phyloP scores from a whole-genome alignment of 2,888 invertebrate species.

The Willowsia nigromaculata region DNA sequence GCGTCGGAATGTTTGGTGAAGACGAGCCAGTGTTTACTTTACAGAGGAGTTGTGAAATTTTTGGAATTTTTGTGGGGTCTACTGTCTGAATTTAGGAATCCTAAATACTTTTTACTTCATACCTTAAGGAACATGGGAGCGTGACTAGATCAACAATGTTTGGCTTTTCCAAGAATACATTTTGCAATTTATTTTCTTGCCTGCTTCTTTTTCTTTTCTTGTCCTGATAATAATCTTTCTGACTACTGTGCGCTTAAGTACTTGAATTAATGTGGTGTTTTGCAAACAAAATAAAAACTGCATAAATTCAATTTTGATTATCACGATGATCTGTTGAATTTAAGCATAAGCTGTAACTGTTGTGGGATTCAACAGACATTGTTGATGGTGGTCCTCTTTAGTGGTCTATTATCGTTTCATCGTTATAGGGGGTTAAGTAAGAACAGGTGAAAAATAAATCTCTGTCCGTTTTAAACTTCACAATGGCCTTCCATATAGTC shows the following conservation, averaged over 20 bases:
- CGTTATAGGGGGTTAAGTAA: neutral
- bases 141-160: too few species aligned
- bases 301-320: neutral
- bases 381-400: neutral
- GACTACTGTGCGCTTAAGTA: neutral
- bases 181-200: neutral
- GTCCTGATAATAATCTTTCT: neutral
- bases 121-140: neutral
- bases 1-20: neutral
- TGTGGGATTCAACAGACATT: neutral
- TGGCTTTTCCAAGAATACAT: neutral
- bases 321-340: neutral
- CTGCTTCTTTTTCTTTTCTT: neutral
- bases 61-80: neutral
- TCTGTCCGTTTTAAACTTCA: neutral
- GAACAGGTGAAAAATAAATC: too few species aligned
- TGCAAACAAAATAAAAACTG: neutral
- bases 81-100: neutral
- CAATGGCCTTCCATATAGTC: neutral
- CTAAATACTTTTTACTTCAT: neutral
- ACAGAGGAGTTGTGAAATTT: neutral
- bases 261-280: neutral
- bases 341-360: neutral
- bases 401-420: neutral
- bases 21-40: neutral